These are phyloP conservation scores for Oscarella lobularis DNA, from an alignment of 37 sponge, comb jelly and placozoan genomes.

Conservation along the genomic window DNA sequence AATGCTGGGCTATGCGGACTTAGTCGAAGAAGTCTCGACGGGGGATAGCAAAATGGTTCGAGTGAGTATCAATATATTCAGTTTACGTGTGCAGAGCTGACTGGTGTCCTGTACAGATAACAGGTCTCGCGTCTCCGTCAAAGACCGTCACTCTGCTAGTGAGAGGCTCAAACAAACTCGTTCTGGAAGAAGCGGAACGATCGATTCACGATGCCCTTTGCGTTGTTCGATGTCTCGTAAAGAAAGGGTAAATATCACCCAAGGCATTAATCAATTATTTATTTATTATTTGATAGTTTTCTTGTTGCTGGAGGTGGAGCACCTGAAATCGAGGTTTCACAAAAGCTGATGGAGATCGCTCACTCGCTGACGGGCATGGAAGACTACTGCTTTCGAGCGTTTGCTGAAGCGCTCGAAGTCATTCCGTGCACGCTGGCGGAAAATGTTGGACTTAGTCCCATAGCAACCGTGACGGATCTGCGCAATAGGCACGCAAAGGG, in stretches of 20 bases:
- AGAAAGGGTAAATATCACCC: conserved; percentile 46
- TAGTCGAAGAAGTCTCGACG: conserved; percentile 84
- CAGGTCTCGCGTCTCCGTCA: conserved; percentile 37
- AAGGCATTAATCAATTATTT: neutral
- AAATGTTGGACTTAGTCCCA: conserved; percentile 94
- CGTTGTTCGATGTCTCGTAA: conserved; percentile 93
- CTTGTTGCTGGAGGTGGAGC: conserved; percentile 97
- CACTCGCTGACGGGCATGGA: conserved; percentile 90
- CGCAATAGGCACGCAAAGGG: conserved; percentile 85
- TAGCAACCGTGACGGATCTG: conserved; percentile 90
- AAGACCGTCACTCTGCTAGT: conserved; percentile 77
- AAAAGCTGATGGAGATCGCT: conserved; percentile 70
- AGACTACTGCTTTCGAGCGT: conserved; percentile 81
- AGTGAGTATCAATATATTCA: conserved; percentile 29
- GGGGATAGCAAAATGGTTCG: conserved; percentile 83
- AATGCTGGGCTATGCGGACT: conserved; percentile 71
- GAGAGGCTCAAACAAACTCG: conserved; percentile 92
- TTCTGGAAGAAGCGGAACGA: conserved; percentile 94
- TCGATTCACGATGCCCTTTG: conserved; percentile 99
- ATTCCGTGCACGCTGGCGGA: conserved; percentile 96
- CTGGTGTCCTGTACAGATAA: conserved; percentile 59
- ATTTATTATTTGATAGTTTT: conserved; percentile 28
- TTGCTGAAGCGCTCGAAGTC: conserved; percentile 93
- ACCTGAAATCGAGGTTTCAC: conserved; percentile 90
- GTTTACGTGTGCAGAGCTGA: no score